These are phyloP conservation scores for Brotogeris chrysoptera DNA, from an alignment of 2,797 vertebrate genomes.

Conservation along the genomic window DNA sequence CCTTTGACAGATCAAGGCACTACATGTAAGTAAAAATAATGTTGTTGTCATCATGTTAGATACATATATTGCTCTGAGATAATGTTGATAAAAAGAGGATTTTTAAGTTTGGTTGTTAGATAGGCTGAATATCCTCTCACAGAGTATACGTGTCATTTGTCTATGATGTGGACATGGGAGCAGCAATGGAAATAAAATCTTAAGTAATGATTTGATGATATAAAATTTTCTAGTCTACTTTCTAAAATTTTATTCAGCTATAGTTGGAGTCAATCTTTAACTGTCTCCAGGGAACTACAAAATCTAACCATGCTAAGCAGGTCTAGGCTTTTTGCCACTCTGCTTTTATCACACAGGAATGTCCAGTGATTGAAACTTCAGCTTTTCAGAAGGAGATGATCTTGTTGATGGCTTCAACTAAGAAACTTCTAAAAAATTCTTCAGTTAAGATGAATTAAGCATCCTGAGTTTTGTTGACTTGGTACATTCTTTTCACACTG, in stretches of 20 bases:
- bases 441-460: neutral
- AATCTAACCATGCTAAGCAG: neutral
- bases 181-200: neutral
- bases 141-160: neutral
- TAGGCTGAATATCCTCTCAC: neutral
- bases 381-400: neutral
- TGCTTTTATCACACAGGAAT: neutral
- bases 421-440: neutral
- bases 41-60: neutral
- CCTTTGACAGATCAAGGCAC: conserved; percentile 89
- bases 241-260: neutral
- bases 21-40: conserved; percentile 82
- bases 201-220: neutral
- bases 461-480: neutral
- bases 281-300: neutral
- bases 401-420: neutral
- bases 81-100: neutral
- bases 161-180: neutral
- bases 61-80: neutral
- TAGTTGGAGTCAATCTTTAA: neutral
- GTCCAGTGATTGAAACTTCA: neutral
- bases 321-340: neutral
- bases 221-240: neutral
- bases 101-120: neutral
- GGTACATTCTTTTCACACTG: neutral